These are phyloP conservation scores for Chamaetylas fuelleborni DNA, from an alignment of 2,113 vertebrate genomes.

Conservation along the genomic window DNA sequence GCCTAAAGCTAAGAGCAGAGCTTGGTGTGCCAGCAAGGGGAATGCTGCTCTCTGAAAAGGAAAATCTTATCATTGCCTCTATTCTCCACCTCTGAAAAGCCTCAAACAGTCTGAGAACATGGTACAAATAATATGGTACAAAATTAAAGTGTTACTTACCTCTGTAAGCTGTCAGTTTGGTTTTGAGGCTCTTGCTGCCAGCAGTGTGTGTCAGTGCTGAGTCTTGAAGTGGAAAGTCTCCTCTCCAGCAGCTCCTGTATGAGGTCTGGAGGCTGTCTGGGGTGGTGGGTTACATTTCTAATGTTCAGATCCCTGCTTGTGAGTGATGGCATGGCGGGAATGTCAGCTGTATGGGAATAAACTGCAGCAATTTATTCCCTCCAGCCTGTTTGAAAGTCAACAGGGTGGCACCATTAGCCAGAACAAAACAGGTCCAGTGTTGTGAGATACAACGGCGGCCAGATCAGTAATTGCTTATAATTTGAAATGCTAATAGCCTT, in stretches of 20 bases:
- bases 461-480: neutral
- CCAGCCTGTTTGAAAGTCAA: conserved; percentile 19
- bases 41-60: neutral
- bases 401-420: neutral
- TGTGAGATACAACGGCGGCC: neutral
- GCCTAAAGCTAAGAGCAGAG: neutral
- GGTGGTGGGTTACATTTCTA: conserved; percentile 57
- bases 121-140: neutral
- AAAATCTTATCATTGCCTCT: neutral
- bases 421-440: neutral
- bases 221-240: neutral
- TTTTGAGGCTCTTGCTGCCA: conserved; percentile 21
- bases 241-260: neutral
- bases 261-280: conserved; percentile 44
- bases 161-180: neutral
- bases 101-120: neutral
- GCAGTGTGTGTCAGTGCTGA: neutral
- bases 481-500: neutral
- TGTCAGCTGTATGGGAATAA: conserved; percentile 68
- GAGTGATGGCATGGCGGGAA: conserved; percentile 64
- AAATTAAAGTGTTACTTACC: conserved; percentile 64
- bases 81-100: neutral
- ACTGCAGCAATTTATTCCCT: conserved; percentile 50
- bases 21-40: neutral
- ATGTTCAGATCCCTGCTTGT: conserved; percentile 33